A percentile compares a stretch with the other conserved stretches of the same genome.
Conservation (phyloP, 2,888 invertebrate genomes). For the Teinopalpus imperialis region DNA sequence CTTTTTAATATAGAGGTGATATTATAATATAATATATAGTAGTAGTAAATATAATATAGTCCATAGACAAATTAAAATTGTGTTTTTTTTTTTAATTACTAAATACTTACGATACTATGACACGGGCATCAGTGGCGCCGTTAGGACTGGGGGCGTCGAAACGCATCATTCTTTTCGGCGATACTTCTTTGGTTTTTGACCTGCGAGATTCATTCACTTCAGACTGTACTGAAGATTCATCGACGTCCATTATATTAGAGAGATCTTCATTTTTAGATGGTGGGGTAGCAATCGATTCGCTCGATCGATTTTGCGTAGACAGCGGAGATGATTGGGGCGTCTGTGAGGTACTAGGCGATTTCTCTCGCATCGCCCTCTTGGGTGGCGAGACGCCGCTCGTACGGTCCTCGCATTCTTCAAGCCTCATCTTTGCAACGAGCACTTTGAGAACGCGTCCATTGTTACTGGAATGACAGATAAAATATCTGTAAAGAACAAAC, state of each 20-base stretch:
- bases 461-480: slow-evolving; percentile 37
- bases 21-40: too few species aligned
- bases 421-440: slow-evolving; percentile 60
- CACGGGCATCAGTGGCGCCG: slow-evolving; percentile 59
- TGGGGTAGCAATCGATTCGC: not conserved
- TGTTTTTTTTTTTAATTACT: too few species aligned
- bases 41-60: too few species aligned
- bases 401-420: slow-evolving; percentile 39
- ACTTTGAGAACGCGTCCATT: slow-evolving; percentile 63
- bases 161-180: slow-evolving; percentile 30
- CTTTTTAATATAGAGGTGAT: too few species aligned
- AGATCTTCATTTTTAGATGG: not conserved
- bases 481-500: too few species aligned
- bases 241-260: too few species aligned
- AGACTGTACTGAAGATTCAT: too few species aligned
- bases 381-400: slow-evolving; percentile 36
- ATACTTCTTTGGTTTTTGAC: not conserved
- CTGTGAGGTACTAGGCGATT: too few species aligned
- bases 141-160: slow-evolving; percentile 71
- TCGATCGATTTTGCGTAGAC: too few species aligned
- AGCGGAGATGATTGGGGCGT: too few species aligned
- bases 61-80: too few species aligned
- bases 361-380: slow-evolving; percentile 27
- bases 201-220: not conserved
- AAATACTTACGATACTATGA: slow-evolving; percentile 59